Percentiles rank a stretch among this genome's conserved stretches.
phyloP scores from a whole-genome alignment of 2,797 vertebrate species.

The Parotocinclus haroldoi region DNA sequence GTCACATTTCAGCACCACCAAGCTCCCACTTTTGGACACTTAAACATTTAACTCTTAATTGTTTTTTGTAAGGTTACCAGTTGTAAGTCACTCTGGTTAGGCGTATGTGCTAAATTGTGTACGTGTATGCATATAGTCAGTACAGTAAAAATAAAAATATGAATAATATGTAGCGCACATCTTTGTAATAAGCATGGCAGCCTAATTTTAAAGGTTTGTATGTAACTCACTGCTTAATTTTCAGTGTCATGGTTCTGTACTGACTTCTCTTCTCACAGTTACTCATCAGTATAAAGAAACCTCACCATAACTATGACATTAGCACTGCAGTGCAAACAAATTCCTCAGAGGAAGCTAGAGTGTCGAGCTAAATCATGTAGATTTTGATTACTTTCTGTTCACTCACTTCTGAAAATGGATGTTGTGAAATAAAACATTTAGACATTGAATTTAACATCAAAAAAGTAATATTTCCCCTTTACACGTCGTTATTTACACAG shows the following conservation, averaged over 20 bases:
- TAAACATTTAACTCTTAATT: too few relatives aligned
- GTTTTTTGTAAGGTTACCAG: too few relatives aligned
- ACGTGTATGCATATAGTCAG: too few relatives aligned
- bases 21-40: too few relatives aligned
- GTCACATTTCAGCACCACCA: too few relatives aligned
- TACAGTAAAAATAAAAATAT: too few relatives aligned
- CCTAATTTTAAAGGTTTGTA: too few relatives aligned
- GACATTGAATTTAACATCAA: conserved; percentile 31
- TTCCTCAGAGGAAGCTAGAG: conserved; percentile 56
- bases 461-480: conserved; percentile 18
- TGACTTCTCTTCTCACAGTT: conserved; percentile 55
- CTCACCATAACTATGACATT: conserved; percentile 67
- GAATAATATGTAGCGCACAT: too few relatives aligned
- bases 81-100: too few relatives aligned
- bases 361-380: conserved; percentile 54
- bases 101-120: too few relatives aligned
- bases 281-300: conserved; percentile 48
- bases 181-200: too few relatives aligned
- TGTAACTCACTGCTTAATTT: background rate
- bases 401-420: conserved; percentile 38
- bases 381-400: conserved; percentile 61
- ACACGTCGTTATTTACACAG: too few relatives aligned
- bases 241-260: conserved; percentile 7
- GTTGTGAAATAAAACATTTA: conserved; percentile 51
- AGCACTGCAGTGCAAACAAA: conserved; percentile 66